These are phyloP conservation scores for Ypsolopha sequella DNA, from an alignment of 2,888 invertebrate genomes.

Conservation along the genomic window DNA sequence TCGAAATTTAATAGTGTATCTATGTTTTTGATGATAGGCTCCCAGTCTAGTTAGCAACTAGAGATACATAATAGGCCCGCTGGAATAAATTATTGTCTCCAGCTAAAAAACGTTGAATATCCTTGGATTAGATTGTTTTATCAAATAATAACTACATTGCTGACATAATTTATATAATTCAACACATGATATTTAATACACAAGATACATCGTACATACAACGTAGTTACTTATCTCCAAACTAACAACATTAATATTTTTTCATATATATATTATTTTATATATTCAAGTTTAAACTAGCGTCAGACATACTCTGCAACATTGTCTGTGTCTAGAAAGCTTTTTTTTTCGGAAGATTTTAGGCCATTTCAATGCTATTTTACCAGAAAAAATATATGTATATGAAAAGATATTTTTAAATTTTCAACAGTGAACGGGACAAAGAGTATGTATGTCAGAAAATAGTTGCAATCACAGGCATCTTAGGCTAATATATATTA, in stretches of 20 bases:
- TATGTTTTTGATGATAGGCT: too few relatives aligned
- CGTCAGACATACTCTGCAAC: not conserved
- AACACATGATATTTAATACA: conserved; percentile 54
- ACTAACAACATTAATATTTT: conserved; percentile 21
- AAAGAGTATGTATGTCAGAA: conserved; percentile 47
- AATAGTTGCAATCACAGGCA: conserved; percentile 42
- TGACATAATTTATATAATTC: conserved; percentile 60
- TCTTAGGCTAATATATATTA: conserved; percentile 29
- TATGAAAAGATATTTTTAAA: conserved; percentile 46
- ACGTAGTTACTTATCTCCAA: conserved; percentile 28
- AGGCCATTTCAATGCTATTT: conserved; percentile 29
- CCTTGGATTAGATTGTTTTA: too few relatives aligned
- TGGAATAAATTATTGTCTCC: too few relatives aligned
- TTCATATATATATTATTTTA: conserved; percentile 4
- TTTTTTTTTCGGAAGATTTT: conserved; percentile 17
- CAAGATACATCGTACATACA: conserved; percentile 31
- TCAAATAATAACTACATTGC: conserved; percentile 34
- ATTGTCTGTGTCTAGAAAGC: conserved; percentile 8
- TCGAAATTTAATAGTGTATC: too few relatives aligned
- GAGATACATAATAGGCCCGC: too few relatives aligned
- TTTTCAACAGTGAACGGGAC: conserved; percentile 46
- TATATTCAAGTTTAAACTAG: not conserved
- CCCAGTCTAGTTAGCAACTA: too few relatives aligned
- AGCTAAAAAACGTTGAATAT: too few relatives aligned
- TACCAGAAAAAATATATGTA: conserved; percentile 18